These are phyloP conservation scores for Corythoichthys haematopterus DNA, from an alignment of 2,113 vertebrate genomes.

Conservation along the genomic window DNA sequence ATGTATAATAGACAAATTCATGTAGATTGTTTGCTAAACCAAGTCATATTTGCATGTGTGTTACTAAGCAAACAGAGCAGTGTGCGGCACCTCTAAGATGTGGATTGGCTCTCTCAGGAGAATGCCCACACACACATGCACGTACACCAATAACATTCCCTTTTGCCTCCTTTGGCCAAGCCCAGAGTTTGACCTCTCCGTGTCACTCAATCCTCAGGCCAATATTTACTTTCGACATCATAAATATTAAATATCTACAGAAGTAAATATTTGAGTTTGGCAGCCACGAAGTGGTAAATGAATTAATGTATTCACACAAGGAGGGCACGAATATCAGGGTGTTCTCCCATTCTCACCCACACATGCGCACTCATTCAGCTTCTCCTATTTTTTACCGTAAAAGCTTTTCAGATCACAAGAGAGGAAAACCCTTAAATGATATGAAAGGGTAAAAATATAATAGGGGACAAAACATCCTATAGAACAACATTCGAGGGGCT, in stretches of 20 bases:
- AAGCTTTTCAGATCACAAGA: constrained; percentile 56
- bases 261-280: constrained; percentile 73
- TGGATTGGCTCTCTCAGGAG: constrained; percentile 60
- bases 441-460: constrained; percentile 30
- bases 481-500: neutral
- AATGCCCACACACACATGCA: constrained; percentile 28
- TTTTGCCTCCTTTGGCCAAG: constrained; percentile 42
- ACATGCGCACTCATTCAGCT: constrained; percentile 57
- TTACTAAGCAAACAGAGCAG: constrained; percentile 53
- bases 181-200: constrained; percentile 63
- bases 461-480: constrained; percentile 2
- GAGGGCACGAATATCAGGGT: constrained; percentile 50
- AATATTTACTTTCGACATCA: constrained; percentile 74
- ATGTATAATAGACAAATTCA: constrained; percentile 60
- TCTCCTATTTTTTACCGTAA: constrained; percentile 61
- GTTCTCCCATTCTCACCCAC: constrained; percentile 30
- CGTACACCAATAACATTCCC: constrained; percentile 47
- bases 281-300: constrained; percentile 70
- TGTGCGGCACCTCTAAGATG: constrained; percentile 52
- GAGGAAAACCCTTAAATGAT: constrained; percentile 50
- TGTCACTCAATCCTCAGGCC: constrained; percentile 66
- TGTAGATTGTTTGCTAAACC: constrained; percentile 55
- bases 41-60: constrained; percentile 55
- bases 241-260: constrained; percentile 74
- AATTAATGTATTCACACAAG: constrained; percentile 71